A percentile compares a stretch with the other conserved stretches of the same genome.
These are phyloP conservation scores for Hyles lineata DNA, from an alignment of 2,888 invertebrate species.

Conservation along the genomic window DNA sequence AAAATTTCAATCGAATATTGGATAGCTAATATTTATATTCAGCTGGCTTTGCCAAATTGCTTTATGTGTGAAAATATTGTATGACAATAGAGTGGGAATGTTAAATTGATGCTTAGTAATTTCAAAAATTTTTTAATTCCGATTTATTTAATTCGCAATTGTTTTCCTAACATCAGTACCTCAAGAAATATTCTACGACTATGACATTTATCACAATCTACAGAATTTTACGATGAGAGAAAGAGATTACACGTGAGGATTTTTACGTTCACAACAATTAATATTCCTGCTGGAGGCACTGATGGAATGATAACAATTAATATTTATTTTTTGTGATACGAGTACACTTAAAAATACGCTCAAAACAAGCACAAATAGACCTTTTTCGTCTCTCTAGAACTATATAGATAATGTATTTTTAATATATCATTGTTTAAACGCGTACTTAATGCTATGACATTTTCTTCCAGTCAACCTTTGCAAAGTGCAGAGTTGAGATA, in stretches of 20 bases:
- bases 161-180: neutral
- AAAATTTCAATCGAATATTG: conserved; percentile 6
- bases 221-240: too few species aligned
- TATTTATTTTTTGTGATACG: neutral
- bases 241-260: neutral
- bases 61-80: neutral
- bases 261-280: neutral
- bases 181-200: neutral
- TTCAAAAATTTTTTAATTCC: neutral
- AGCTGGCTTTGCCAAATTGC: neutral
- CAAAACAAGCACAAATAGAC: neutral
- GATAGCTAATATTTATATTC: conserved; percentile 2
- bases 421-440: too few species aligned
- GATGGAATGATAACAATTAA: neutral
- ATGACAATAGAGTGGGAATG: neutral
- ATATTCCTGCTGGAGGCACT: neutral
- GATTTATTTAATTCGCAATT: neutral
- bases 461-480: too few species aligned
- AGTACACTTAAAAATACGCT: neutral
- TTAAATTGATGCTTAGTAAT: neutral
- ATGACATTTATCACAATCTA: neutral
- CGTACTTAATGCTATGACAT: too few species aligned
- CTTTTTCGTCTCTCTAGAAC: too few species aligned
- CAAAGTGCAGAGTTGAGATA: too few species aligned
- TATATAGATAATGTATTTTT: neutral